These are phyloP conservation scores for Drosophila sp. DNA, from an alignment of 1,140 invertebrate species.

Conservation along the genomic window DNA sequence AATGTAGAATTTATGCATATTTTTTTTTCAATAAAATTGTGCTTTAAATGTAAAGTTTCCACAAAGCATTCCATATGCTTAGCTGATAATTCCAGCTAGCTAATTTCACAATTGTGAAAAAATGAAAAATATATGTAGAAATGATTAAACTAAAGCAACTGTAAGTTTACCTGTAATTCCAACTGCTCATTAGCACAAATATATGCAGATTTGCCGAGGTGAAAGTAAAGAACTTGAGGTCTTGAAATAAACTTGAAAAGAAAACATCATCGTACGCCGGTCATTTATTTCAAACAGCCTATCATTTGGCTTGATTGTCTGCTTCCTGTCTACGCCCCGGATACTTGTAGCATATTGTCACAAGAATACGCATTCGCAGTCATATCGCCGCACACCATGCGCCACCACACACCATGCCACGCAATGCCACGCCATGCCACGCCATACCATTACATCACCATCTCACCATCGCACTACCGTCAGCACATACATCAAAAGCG, in stretches of 20 bases:
- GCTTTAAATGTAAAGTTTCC: too few relatives aligned
- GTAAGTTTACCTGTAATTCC: background rate
- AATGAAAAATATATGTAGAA: too few relatives aligned
- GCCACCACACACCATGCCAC: constrained; percentile 22
- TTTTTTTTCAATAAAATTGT: too few relatives aligned
- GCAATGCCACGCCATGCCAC: too few relatives aligned
- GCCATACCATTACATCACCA: background rate
- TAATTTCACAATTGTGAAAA: too few relatives aligned
- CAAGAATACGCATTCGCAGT: constrained; percentile 20
- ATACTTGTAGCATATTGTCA: constrained; percentile 61
- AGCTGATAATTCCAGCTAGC: too few relatives aligned
- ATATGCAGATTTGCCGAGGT: background rate
- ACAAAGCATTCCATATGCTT: too few relatives aligned
- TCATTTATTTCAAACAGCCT: constrained; percentile 51
- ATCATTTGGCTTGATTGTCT: constrained; percentile 69
- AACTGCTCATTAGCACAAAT: constrained; percentile 2
- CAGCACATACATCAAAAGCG: constrained; percentile 63
- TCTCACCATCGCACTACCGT: background rate
- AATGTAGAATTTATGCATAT: too few relatives aligned
- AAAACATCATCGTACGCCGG: constrained; percentile 5
- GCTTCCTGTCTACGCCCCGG: constrained; percentile 56
- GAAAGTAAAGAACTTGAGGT: background rate
- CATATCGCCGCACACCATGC: constrained; percentile 26
- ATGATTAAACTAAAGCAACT: background rate
- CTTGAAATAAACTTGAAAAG: background rate